Evolutionary conservation across 1,140 invertebrate species (phyloP), one percentile per base, ranked within the genome.

Genomic region (Drosophila eugracilis): DNA sequence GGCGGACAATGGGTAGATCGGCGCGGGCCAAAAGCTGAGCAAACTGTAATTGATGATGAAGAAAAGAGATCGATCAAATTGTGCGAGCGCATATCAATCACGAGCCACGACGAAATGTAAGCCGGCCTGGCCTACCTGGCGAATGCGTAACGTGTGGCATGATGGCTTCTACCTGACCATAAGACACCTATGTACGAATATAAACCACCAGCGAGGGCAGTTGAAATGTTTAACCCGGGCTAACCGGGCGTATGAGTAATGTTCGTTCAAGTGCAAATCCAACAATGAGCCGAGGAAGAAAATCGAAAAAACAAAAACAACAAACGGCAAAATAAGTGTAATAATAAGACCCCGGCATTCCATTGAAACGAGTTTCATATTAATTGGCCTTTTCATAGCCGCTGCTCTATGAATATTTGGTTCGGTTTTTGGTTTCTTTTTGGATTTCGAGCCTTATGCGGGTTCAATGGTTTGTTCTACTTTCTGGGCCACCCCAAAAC

Each of bases 21-120:
- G 72, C 65, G 55, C 59, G 60, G 71, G 78, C 83, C 75, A 81
- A 78, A 76, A 78, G 75, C 78, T 57, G 69, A 50, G 74, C 83
- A 88, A 78, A 78, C 83, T 75, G 83, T 88, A 88, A 88, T 88
- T 88, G 83, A 88, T 88, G 83, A 88, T 83, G 84, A 83, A 83
- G 73, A 88, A 69, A 88, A 88, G 83, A 88, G 83, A 88, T 88
- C 83, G 84, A 88, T 88, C 83, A 88, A 78, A 83, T 83, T 78
- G 75, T 78, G 71, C 84, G 84, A 88, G 67, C 83, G 70, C 78
- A 88, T 88, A 88, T 88, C 84, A 88, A 88, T 88, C 83, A 86
- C 75, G 78, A 73, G 7, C 52, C 77, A 88, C 78, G 83, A 88
- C 83, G 83, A 88, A 88, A 21, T 54, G 65, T 71, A 52, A 53